These are phyloP conservation scores for Drosophila cognata DNA, from an alignment of 2,888 invertebrate genomes.

Conservation along the genomic window DNA sequence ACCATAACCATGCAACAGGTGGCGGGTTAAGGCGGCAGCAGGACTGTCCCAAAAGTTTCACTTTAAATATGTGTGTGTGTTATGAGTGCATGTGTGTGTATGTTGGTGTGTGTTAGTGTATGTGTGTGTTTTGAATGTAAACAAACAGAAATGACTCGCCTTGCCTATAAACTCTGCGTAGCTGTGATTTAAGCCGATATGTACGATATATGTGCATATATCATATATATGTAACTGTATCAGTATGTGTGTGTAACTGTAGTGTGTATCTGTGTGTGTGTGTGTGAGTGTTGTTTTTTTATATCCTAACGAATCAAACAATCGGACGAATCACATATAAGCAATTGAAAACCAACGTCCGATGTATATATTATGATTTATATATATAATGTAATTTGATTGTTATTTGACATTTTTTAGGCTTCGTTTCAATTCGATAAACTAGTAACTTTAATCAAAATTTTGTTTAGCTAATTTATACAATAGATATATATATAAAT, in stretches of 20 bases:
- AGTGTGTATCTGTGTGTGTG: slow-evolving; percentile 13
- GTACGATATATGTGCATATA: slow-evolving; percentile 38
- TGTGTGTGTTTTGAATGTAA: slow-evolving; percentile 29
- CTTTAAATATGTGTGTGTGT: slow-evolving; percentile 7
- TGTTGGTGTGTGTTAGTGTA: not conserved
- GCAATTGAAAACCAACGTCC: slow-evolving; percentile 27
- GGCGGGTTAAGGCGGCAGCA: slow-evolving; percentile 65
- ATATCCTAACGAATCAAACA: slow-evolving; percentile 29
- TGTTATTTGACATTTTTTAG: slow-evolving; percentile 12
- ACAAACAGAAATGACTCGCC: slow-evolving; percentile 57
- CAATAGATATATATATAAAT: slow-evolving; percentile 10
- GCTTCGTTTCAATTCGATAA: slow-evolving; percentile 27
- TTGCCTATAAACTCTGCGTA: slow-evolving; percentile 75
- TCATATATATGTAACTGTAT: slow-evolving; percentile 22
- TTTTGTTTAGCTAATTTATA: slow-evolving; percentile 20
- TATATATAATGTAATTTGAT: slow-evolving; percentile 12
- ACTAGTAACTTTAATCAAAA: slow-evolving; percentile 48
- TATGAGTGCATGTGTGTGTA: not conserved
- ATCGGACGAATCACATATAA: slow-evolving; percentile 29
- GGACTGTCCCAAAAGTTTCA: slow-evolving; percentile 21
- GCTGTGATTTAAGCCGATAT: slow-evolving; percentile 74
- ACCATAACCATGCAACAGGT: slow-evolving; percentile 90
- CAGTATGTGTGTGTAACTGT: slow-evolving; percentile 18
- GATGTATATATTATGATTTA: slow-evolving; percentile 2
- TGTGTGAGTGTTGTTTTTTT: slow-evolving; percentile 3